Evolutionary conservation across 1,140 invertebrate species (phyloP).

Genomic region (Coptotermes formosanus): DNA sequence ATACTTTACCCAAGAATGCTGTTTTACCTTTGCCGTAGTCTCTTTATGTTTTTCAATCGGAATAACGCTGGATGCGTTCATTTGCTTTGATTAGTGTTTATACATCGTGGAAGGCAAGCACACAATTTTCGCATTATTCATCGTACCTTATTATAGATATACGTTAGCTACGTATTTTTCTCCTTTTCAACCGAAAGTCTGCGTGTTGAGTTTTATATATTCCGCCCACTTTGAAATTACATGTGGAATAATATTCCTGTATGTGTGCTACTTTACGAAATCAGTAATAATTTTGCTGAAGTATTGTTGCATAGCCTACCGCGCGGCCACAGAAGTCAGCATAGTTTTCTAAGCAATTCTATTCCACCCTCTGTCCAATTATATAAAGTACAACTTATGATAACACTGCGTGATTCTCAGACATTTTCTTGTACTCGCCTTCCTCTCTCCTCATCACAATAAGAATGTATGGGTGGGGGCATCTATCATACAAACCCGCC

Average conservation of each 20-base stretch:
- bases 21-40: not conserved
- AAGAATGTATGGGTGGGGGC: slow-evolving; percentile 26
- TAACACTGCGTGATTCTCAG: slow-evolving; percentile 35
- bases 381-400: slow-evolving; percentile 36
- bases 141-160: slow-evolving; percentile 2
- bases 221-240: slow-evolving; percentile 15
- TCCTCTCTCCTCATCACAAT: slow-evolving; percentile 28
- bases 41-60: not conserved
- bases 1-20: not conserved
- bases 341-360: slow-evolving; percentile 32
- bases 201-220: not conserved
- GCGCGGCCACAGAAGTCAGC: slow-evolving; percentile 31
- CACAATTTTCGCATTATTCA: not conserved
- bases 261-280: not conserved
- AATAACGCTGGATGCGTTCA: not conserved
- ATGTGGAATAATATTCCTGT: not conserved
- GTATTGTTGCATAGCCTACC: not conserved
- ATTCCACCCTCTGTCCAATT: slow-evolving; percentile 34
- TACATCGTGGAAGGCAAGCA: not conserved
- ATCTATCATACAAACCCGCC: slow-evolving; percentile 34
- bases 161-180: not conserved
- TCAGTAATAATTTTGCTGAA: not conserved
- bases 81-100: not conserved
- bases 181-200: not conserved
- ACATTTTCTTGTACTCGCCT: slow-evolving; percentile 29